Evolutionary conservation across 2,797 vertebrate species (phyloP), one percentile per base, ranked within the genome.

Genomic region (Hyperoplus lanceolatus): DNA sequence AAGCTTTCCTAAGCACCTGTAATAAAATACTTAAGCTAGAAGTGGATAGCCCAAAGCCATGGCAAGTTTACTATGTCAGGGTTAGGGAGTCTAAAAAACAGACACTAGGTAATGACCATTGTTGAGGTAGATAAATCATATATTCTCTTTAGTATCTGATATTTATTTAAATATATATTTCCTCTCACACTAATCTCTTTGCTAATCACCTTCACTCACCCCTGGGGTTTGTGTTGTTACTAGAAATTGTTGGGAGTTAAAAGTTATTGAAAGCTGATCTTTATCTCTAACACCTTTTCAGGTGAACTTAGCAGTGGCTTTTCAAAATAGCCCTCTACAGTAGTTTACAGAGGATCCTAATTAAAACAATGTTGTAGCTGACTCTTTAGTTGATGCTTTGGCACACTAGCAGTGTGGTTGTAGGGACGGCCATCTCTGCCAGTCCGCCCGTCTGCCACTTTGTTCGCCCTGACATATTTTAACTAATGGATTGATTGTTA

Each of bases 1-100:
- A 70, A 48, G n/a, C 60, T 12, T 58, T 39, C 43, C 5, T 4
- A 49, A 73, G 76, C 50, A 68, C n/a, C n/a, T 21, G 15, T 11
- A 39, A 71, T 71, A 11, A 56, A 71, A 61, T 36, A 8, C 55
- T 50, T 7, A 3, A 41, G 61, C n/a, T 2, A 1, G 18, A 42
- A 38, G 10, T 38, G 9, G 13, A 46, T 14, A 7, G 46, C 57
- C 21, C 45, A 4, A 62, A 68, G 16, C 38, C 38, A 45, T 10
- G n/a, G 72, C 7, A 38, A 61, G 18, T 53, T 18, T 51, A 36
- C 50, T 36, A 14, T 41, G 58, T 14, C 9, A 42, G 36, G n/a
- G 6, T 13, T 49, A 55, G 12, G 13, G 5, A 56, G 42, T 46
- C 21, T 39, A 54, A 62, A 54, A 29, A 29, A 29, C 29, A 29